Evolutionary conservation across 2,797 vertebrate genomes (phyloP).

Genomic region (Siniperca scherzeri): DNA sequence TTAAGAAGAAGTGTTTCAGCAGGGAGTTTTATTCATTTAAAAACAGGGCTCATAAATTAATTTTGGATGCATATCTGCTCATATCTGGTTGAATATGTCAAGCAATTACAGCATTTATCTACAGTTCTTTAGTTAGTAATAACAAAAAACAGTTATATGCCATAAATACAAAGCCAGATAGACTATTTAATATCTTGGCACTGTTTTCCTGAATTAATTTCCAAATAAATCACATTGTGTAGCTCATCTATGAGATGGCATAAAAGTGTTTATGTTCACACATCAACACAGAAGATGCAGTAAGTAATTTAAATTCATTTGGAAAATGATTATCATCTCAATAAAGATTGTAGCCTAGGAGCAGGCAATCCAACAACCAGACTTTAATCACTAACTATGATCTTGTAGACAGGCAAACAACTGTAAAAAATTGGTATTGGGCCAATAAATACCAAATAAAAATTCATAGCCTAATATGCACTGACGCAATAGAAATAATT

Average conservation of each 20-base stretch:
- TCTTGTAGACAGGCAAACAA: background rate
- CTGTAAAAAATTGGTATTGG: background rate
- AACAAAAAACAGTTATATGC: background rate
- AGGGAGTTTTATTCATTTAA: background rate
- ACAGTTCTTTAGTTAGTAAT: background rate
- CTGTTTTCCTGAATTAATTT: background rate
- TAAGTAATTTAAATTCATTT: background rate
- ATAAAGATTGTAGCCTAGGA: background rate
- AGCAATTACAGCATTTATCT: background rate
- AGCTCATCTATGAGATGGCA: background rate
- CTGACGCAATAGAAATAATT: constrained; percentile 11
- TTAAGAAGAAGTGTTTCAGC: background rate
- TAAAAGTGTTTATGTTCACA: background rate
- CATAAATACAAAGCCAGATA: background rate
- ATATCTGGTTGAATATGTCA: background rate
- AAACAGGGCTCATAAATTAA: background rate
- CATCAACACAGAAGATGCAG: background rate
- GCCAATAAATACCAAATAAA: constrained; percentile 15
- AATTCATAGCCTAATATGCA: background rate
- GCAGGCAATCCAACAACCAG: constrained; percentile 11
- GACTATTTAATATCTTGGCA: background rate
- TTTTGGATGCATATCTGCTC: constrained; percentile 7
- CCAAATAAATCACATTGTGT: background rate
- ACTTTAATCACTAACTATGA: background rate
- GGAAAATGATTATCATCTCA: background rate